Evolutionary conservation across 1,140 invertebrate species (phyloP).

Genomic region (Lasioglossum baleicum): DNA sequence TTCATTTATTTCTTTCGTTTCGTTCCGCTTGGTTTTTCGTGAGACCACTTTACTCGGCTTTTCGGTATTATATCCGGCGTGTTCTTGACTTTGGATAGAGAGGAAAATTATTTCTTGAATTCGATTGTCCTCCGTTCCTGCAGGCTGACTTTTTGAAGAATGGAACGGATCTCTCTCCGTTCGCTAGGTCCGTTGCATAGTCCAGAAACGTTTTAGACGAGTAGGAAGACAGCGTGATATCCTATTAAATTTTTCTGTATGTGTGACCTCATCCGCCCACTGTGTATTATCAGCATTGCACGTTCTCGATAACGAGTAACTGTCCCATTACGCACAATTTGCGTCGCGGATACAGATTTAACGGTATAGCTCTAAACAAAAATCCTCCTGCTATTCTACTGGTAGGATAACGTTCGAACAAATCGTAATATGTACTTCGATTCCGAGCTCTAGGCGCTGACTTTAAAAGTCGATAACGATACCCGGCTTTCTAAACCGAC

Average conservation of each 20-base stretch:
- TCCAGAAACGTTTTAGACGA: background rate
- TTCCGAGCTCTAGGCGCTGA: background rate
- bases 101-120: too few relatives aligned
- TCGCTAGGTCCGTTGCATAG: background rate
- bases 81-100: too few relatives aligned
- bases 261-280: slow-evolving; percentile 48
- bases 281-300: slow-evolving; percentile 41
- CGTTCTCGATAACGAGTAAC: slow-evolving; percentile 45
- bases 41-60: background rate
- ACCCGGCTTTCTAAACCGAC: background rate
- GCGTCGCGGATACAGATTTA: slow-evolving; percentile 36
- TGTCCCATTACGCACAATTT: slow-evolving; percentile 49
- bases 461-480: background rate
- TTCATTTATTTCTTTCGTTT: background rate
- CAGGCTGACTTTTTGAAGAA: background rate
- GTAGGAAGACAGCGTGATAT: background rate
- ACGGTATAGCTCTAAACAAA: background rate
- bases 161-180: slow-evolving; percentile 3
- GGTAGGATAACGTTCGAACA: background rate
- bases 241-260: slow-evolving; percentile 24
- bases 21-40: background rate
- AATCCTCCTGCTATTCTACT: background rate
- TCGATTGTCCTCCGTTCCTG: too few relatives aligned
- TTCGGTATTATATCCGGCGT: background rate
- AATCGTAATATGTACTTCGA: background rate